Conservation (phyloP, 1,140 invertebrate genomes). For the Diabrotica undecimpunctata region DNA sequence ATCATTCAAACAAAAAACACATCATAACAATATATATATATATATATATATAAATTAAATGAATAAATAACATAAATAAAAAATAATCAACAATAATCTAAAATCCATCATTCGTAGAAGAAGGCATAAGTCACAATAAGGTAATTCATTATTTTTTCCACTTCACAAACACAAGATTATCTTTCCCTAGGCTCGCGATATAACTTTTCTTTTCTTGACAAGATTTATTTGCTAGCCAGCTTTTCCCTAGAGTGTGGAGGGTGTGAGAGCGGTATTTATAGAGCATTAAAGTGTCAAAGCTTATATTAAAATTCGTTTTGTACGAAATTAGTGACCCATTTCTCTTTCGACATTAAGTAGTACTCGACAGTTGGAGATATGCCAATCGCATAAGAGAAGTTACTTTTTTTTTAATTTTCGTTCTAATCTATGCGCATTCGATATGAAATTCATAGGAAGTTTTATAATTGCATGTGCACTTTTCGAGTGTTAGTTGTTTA, state of each 20-base stretch:
- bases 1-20: too few species aligned
- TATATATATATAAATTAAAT: too few species aligned
- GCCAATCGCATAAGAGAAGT: neutral
- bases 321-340: neutral
- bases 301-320: constrained; percentile 3
- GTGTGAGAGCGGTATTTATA: neutral
- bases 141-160: neutral
- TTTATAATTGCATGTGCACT: too few species aligned
- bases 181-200: constrained; percentile 1
- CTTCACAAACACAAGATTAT: constrained; percentile 2
- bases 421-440: too few species aligned
- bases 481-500: too few species aligned
- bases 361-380: constrained; percentile 2
- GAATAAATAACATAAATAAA: too few species aligned
- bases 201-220: constrained; percentile 2
- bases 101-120: neutral
- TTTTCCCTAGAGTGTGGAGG: neutral
- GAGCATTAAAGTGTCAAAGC: constrained; percentile 2
- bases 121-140: neutral
- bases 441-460: too few species aligned
- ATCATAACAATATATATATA: too few species aligned
- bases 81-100: neutral
- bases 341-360: neutral
- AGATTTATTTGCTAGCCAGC: neutral
- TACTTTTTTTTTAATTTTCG: neutral